Evolutionary conservation across 2,113 vertebrate genomes (phyloP), one percentile per base, ranked within the genome.

Genomic region (Catharus fuscescens): DNA sequence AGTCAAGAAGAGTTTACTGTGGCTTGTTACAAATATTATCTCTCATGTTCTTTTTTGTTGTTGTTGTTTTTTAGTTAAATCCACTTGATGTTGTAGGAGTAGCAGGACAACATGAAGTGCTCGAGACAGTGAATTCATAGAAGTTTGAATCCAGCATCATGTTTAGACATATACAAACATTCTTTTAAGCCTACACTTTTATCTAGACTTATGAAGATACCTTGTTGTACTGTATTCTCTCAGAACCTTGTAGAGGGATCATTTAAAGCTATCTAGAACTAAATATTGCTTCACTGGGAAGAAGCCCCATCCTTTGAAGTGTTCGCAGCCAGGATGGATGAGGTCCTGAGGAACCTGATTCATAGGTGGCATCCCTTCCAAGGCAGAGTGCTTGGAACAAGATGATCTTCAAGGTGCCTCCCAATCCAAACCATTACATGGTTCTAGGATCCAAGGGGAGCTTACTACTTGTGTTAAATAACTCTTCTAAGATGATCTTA

Each of bases 31-130:
- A 86, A 67, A 44, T 72, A 60, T 62, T 60, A 1, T 45, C 13
- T 62, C 23, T 79, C 0, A 25, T 19, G 4, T 36, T 38, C 6
- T 4, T 54, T 8, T 0, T 52, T 80, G 83, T 59, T 31, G 0
- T 36, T 36, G 34, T 36, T 36, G 2, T 4, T 36, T 65, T 74
- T 95, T 84, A 34, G 19, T 40, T n/a, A 85, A 90, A 72, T 25
- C 3, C 12, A 6, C 9, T 40, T 44, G 7, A 50, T 24, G 7
- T 14, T 82, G 8, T 44, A 34, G 24, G 38, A 69, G 9, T 14
- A 91, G 32, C 28, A 67, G 15, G 10, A 14, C 1, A 5, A 29
- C 31, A n/a, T 3, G 3, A 77, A 82, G 8, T 29, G 5, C 19
- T 86, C 62, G 21, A 5, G 36, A 72, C 16, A 72, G 18, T 32